These are phyloP conservation scores for Gandaritis pyraliata DNA, from an alignment of 2,888 invertebrate genomes.

Conservation along the genomic window DNA sequence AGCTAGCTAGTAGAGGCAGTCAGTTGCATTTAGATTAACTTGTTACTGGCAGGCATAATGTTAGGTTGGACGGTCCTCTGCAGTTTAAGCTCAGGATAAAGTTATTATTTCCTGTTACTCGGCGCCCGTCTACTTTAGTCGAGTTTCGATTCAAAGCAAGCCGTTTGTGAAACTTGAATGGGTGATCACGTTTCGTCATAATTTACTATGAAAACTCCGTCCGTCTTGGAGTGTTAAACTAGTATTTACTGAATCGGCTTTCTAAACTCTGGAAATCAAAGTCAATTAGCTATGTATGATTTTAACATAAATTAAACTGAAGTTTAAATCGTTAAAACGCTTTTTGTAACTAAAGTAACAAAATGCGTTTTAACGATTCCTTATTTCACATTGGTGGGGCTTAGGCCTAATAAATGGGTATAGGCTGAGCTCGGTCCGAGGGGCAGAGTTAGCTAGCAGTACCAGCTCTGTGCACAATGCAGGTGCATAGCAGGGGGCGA, in stretches of 20 bases:
- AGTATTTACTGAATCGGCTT: constrained; percentile 61
- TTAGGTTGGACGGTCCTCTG: constrained; percentile 79
- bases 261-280: constrained; percentile 23
- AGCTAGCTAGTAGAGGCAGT: constrained; percentile 71
- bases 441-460: constrained; percentile 8
- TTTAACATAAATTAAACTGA: constrained; percentile 3
- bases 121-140: constrained; percentile 75
- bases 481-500: constrained; percentile 68
- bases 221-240: constrained; percentile 63
- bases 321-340: too few species aligned
- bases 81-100: constrained; percentile 78
- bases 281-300: constrained; percentile 10
- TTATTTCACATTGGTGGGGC: not conserved
- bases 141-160: constrained; percentile 77
- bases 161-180: constrained; percentile 78
- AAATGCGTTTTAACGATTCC: not conserved
- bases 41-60: constrained; percentile 83
- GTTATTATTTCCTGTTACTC: constrained; percentile 83
- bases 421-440: constrained; percentile 5
- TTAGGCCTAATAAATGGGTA: constrained; percentile 8
- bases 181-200: constrained; percentile 78
- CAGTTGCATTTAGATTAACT: constrained; percentile 83
- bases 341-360: not conserved
- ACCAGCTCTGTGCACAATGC: constrained; percentile 50
- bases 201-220: constrained; percentile 65